Percentiles rank a stretch among this genome's conserved stretches.
phyloP scores from a whole-genome alignment of 2,797 vertebrate genomes.

The Mareca penelope region DNA sequence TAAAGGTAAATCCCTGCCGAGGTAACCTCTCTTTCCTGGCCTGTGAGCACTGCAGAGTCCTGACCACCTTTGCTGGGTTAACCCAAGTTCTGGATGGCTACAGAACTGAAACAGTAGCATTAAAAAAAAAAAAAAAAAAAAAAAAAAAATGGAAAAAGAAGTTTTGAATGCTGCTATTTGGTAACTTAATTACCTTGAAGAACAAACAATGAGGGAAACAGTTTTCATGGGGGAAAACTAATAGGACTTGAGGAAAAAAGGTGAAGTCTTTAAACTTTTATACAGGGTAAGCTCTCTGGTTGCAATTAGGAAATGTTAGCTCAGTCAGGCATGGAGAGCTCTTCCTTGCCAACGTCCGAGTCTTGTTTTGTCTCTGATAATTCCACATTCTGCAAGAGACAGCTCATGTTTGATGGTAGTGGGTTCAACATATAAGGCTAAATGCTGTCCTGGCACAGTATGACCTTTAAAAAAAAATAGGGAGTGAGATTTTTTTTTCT shows the following conservation, averaged over 20 bases:
- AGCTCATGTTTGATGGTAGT: neutral
- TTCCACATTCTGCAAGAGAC: neutral
- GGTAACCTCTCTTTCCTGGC: neutral
- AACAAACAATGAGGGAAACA: constrained; percentile 2
- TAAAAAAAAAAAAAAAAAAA: neutral
- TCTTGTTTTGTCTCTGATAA: constrained; percentile 45
- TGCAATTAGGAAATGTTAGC: constrained; percentile 32
- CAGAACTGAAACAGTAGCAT: neutral
- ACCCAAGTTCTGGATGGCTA: neutral
- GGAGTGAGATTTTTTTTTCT: neutral
- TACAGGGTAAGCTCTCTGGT: constrained; percentile 4
- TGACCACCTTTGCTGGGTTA: neutral
- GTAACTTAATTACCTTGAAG: neutral
- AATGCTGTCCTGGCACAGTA: neutral
- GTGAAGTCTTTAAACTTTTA: constrained; percentile 2
- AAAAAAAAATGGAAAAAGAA: too few relatives aligned
- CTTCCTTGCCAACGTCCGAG: neutral
- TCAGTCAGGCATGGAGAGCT: neutral
- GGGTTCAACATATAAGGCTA: neutral
- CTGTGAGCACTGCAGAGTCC: neutral
- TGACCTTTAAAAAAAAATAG: neutral
- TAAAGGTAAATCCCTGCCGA: neutral
- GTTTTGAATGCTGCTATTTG: neutral
- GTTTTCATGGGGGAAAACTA: neutral
- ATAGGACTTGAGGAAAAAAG: constrained; percentile 6